Evolutionary conservation across 2,797 vertebrate species (phyloP), one percentile per base, ranked within the genome.

Genomic region (Jordanella pulchra): DNA sequence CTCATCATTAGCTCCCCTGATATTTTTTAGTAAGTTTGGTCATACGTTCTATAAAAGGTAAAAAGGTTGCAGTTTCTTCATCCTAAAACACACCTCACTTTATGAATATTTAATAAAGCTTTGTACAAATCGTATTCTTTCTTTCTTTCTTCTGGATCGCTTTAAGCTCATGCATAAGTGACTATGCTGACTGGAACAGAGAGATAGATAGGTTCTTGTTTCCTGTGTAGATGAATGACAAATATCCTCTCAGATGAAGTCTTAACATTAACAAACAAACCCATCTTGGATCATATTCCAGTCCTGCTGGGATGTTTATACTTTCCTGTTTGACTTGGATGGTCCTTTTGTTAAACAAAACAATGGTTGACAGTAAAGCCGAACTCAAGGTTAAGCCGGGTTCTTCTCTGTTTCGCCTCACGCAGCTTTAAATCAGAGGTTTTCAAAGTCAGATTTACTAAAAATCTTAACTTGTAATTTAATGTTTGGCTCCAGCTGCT

Each of bases 81-180:
- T 32, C 53, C 25, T 71, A 47, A 50, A n/a, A 64, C 21, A 42
- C 45, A 75, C 12, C 54, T 58, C 0, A 18, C 60, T 15, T 63
- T 44, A 32, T 39, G 63, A 55, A 7, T 73, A 79, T 86, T 89
- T 84, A 50, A 68, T 67, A 65, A 44, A 70, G 68, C 65, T 51
- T 58, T n/a, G n/a, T 69, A 79, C 72, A 82, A 71, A 79, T 61
- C 35, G 60, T 82, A 81, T 78, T 73, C n/a, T n/a, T n/a, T n/a
- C n/a, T n/a, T n/a, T n/a, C n/a, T n/a, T n/a, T n/a, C n/a, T n/a
- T n/a, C n/a, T n/a, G n/a, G n/a, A n/a, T n/a, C n/a, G n/a, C 25
- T 42, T 42, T 2, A 18, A 53, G 28, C 47, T 12, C 1, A 67
- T 14, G 3, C 30, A 53, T 35, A n/a, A 51, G 60, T n/a, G 32